These are phyloP conservation scores for Hozukius guyotensis DNA, from an alignment of 2,797 vertebrate genomes.

Conservation along the genomic window DNA sequence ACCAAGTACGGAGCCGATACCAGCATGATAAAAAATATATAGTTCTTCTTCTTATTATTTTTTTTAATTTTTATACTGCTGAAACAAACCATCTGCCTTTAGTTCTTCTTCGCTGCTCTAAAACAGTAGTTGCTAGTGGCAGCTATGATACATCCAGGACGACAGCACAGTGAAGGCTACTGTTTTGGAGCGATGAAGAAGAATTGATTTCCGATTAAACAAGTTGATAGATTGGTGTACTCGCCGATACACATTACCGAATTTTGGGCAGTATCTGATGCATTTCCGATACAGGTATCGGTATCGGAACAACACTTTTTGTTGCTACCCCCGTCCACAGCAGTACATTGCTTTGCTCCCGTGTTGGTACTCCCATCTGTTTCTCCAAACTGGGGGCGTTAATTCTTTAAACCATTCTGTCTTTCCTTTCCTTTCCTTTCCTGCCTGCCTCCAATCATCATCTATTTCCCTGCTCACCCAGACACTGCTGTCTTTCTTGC, in stretches of 20 bases:
- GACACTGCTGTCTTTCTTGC: slow-evolving; percentile 92
- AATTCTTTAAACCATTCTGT: neutral
- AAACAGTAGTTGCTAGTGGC: neutral
- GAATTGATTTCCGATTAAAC: too few relatives aligned
- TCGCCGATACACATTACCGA: too few relatives aligned
- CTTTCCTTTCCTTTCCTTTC: neutral
- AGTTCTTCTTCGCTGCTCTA: neutral
- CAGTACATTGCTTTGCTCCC: too few relatives aligned
- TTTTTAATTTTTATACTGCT: neutral
- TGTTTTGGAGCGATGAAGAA: neutral
- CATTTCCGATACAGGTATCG: too few relatives aligned
- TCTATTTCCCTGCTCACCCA: slow-evolving; percentile 54
- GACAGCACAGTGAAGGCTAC: neutral
- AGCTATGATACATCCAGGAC: neutral
- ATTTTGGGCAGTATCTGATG: too few relatives aligned
- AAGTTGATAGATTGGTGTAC: too few relatives aligned
- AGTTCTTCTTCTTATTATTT: neutral
- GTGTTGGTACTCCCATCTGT: too few relatives aligned
- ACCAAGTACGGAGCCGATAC: neutral
- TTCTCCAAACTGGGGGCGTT: too few relatives aligned
- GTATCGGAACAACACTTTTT: too few relatives aligned
- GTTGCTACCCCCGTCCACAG: too few relatives aligned
- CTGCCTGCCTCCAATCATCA: neutral
- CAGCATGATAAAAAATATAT: neutral
- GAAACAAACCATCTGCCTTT: neutral